A percentile compares a stretch with the other conserved stretches of the same genome.
Evolutionary conservation across 35 echinoderm and acorn worm genomes (phyloP).

Genomic region (Lytechinus variegatus): DNA sequence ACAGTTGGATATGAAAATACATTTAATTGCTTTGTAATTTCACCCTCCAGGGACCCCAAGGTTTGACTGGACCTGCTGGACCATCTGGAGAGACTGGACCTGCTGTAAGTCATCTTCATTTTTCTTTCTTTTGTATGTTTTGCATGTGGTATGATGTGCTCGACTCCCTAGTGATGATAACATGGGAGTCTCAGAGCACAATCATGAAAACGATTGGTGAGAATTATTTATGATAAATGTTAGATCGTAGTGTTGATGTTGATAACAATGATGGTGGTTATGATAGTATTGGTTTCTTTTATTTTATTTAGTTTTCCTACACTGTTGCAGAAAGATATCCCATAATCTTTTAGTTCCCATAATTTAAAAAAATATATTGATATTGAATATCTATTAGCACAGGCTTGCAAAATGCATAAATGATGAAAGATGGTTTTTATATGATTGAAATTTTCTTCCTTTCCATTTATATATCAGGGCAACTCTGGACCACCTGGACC

Average conservation of each 20-base stretch:
- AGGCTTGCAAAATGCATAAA: not conserved
- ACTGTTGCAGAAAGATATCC: no score
- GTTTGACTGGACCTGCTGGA: constrained; percentile 55
- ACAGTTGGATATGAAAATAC: no score
- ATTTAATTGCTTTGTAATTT: not conserved
- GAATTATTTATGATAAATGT: not conserved
- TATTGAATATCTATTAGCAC: not conserved
- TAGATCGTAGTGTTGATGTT: not conserved
- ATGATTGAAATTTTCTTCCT: not conserved
- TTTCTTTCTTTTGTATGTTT: not conserved
- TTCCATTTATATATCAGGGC: constrained; percentile 43
- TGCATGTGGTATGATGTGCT: not conserved
- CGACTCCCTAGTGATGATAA: not conserved
- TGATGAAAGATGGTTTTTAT: not conserved
- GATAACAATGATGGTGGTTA: no score
- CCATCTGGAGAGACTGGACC: constrained; percentile 52
- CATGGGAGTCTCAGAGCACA: not conserved
- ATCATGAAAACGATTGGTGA: no score
- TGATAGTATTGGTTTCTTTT: no score
- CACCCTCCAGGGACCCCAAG: constrained; percentile 56
- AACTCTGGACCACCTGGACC: constrained; percentile 68
- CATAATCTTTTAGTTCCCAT: no score
- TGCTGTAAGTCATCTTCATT: constrained; percentile 46
- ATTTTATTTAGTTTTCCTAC: no score
- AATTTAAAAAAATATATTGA: not conserved